Percentiles rank a stretch among this genome's conserved stretches.
Conservation (phyloP, 2,113 vertebrate species). For the Epinephelus lanceolatus region DNA sequence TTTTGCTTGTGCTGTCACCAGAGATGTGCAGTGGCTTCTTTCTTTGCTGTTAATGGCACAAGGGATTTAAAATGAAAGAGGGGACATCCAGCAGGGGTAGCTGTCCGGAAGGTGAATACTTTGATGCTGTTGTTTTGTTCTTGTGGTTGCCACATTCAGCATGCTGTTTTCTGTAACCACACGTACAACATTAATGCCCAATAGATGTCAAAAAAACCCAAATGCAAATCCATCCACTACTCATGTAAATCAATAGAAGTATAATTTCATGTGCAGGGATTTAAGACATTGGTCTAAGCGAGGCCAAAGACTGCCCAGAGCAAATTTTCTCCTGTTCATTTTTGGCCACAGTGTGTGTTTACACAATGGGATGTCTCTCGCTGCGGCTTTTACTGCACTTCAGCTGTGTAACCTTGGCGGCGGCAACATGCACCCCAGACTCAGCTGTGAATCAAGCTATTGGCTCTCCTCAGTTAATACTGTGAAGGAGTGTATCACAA, state of each 20-base stretch:
- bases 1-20: not conserved
- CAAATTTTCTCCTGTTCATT: not conserved
- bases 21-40: not conserved
- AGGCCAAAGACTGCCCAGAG: not conserved
- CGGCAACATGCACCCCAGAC: conserved; percentile 21
- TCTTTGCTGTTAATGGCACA: conserved; percentile 7
- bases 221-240: not conserved
- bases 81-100: conserved; percentile 51
- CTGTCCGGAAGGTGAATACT: conserved; percentile 34
- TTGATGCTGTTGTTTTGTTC: conserved; percentile 43
- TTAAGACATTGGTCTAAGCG: not conserved
- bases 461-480: conserved; percentile 66
- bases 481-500: conserved; percentile 78
- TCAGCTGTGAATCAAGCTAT: conserved; percentile 60
- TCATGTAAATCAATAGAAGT: not conserved
- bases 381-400: conserved; percentile 14
- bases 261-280: not conserved
- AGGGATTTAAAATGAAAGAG: conserved; percentile 50
- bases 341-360: conserved; percentile 14
- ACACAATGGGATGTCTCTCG: conserved; percentile 9
- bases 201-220: conserved; percentile 6
- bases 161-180: conserved; percentile 18
- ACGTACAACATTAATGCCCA: conserved; percentile 32
- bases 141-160: conserved; percentile 14
- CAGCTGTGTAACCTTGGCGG: conserved; percentile 15